phyloP scores from a whole-genome alignment of 2,888 invertebrate species.

The Drosophila meridionalis region DNA sequence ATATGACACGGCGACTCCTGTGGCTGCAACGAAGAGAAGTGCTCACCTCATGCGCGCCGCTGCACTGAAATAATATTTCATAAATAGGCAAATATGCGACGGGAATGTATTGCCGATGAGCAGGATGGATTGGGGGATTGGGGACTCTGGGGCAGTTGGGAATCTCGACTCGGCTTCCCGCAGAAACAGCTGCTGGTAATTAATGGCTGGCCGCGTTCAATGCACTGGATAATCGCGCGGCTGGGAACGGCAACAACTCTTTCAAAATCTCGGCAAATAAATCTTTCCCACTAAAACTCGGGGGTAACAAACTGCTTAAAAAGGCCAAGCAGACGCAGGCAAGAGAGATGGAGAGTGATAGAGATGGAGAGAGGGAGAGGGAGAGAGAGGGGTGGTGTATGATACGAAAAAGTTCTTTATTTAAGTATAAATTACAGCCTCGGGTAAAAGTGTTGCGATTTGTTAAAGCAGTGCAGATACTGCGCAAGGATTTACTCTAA shows the following conservation, averaged over 20 bases:
- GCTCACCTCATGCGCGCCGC: constrained; percentile 34
- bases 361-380: neutral
- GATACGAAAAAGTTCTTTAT: constrained; percentile 48
- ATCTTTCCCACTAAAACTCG: constrained; percentile 58
- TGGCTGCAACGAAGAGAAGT: constrained; percentile 43
- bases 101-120: neutral
- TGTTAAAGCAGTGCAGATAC: constrained; percentile 27
- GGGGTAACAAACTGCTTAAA: constrained; percentile 54
- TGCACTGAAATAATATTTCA: constrained; percentile 62
- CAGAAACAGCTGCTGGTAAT: constrained; percentile 77
- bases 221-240: constrained; percentile 79
- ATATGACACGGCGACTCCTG: constrained; percentile 62
- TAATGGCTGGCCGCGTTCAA: constrained; percentile 78
- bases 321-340: constrained; percentile 13
- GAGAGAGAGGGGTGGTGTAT: neutral
- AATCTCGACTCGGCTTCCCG: constrained; percentile 21
- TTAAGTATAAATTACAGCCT: constrained; percentile 65
- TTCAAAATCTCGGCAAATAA: constrained; percentile 76
- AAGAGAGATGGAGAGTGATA: neutral
- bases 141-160: constrained; percentile 7
- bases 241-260: constrained; percentile 68
- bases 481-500: constrained; percentile 22
- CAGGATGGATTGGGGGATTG: neutral
- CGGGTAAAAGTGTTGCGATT: constrained; percentile 62
- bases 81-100: constrained; percentile 69